Evolutionary conservation across 2,797 vertebrate species (phyloP).

Genomic region (Danio tinwini): DNA sequence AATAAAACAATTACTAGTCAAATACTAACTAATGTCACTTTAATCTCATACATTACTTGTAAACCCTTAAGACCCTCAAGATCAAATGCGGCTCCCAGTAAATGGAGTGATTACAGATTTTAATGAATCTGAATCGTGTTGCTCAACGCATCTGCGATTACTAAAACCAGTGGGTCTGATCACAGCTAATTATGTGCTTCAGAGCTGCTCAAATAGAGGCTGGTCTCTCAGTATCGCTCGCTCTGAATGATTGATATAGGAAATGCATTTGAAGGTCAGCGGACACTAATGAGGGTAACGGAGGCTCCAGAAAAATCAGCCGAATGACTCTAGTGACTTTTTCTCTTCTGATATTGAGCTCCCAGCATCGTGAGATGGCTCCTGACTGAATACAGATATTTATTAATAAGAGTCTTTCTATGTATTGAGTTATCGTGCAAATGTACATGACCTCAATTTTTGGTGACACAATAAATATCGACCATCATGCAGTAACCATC

Average conservation of each 20-base stretch:
- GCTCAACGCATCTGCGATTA: background rate
- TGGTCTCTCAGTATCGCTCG: background rate
- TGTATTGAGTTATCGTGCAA: too few species aligned
- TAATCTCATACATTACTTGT: background rate
- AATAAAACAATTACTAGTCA: background rate
- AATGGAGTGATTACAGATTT: background rate
- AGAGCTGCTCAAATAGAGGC: background rate
- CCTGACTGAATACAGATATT: background rate
- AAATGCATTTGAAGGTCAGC: conserved; percentile 36
- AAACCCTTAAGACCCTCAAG: background rate
- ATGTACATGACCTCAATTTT: too few species aligned
- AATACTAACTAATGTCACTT: background rate
- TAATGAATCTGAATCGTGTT: conserved; percentile 7
- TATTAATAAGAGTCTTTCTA: too few species aligned
- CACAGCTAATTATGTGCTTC: conserved; percentile 12
- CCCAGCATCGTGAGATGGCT: background rate
- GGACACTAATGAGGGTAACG: conserved; percentile 7
- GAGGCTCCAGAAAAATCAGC: background rate
- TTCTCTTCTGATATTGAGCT: background rate
- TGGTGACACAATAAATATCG: too few species aligned
- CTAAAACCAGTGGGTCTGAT: conserved; percentile 12
- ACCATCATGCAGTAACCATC: too few species aligned
- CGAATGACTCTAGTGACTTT: background rate
- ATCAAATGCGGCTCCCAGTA: conserved; percentile 10
- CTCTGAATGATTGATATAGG: conserved; percentile 15